A percentile compares a stretch with the other conserved stretches of the same genome.
phyloP scores from a whole-genome alignment of 2,113 vertebrate genomes.

The Colinus virginianus region DNA sequence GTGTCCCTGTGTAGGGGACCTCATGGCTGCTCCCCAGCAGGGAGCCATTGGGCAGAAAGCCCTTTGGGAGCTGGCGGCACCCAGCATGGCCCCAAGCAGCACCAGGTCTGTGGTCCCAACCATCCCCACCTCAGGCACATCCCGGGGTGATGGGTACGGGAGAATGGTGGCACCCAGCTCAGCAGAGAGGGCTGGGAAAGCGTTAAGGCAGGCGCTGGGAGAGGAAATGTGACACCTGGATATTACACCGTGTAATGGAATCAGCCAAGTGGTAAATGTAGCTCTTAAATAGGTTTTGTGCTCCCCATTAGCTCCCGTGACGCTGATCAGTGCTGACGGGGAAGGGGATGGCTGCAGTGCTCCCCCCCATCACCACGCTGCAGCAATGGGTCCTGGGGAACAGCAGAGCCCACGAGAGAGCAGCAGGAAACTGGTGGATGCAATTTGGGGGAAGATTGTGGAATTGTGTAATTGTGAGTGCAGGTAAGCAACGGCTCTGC shows the following conservation, averaged over 20 bases:
- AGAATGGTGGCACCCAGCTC: conserved; percentile 25
- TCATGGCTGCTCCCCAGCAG: not conserved
- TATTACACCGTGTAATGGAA: conserved; percentile 95
- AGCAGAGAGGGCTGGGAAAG: conserved; percentile 80
- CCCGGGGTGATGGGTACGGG: fast-evolving
- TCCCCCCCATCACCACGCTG: no score
- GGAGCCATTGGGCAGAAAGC: not conserved
- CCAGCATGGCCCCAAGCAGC: not conserved
- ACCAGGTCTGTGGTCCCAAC: not conserved
- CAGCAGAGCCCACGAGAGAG: not conserved
- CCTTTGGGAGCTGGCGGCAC: not conserved
- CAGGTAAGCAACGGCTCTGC: not conserved
- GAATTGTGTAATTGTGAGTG: not conserved
- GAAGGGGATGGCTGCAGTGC: not conserved
- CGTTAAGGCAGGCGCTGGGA: conserved; percentile 85
- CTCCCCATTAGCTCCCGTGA: conserved; percentile 91
- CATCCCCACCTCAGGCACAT: not conserved
- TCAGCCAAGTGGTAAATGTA: conserved; percentile 98
- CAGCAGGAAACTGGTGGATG: not conserved
- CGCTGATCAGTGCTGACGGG: conserved; percentile 90
- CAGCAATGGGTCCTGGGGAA: not conserved
- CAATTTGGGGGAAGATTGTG: not conserved
- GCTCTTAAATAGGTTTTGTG: conserved; percentile 97
- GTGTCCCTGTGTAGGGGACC: not conserved
- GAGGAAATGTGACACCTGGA: conserved; percentile 93